Evolutionary conservation across 2,888 invertebrate species (phyloP).

Genomic region (Octonoba sinensis): DNA sequence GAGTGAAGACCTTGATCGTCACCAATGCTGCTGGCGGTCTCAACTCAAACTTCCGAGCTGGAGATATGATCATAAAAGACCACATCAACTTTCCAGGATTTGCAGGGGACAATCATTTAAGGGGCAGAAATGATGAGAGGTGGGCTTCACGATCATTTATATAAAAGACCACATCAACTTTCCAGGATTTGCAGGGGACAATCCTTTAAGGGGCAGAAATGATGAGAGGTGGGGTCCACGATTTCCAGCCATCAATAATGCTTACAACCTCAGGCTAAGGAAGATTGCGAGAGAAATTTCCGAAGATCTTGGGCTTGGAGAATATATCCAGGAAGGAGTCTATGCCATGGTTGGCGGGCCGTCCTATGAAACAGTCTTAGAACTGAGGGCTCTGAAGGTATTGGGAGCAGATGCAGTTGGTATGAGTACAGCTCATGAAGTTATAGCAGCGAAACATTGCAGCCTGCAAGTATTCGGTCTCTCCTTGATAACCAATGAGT

Average conservation of each 20-base stretch:
- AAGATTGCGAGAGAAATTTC: conserved; percentile 80
- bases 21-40: conserved; percentile 98
- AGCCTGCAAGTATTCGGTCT: conserved; percentile 91
- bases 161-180: conserved; percentile 97
- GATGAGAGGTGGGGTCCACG: conserved; percentile 95
- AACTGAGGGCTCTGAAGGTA: conserved; percentile 84
- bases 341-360: conserved; percentile 96
- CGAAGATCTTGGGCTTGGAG: conserved; percentile 79
- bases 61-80: conserved; percentile 97
- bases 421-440: conserved; percentile 83
- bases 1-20: conserved; percentile 88
- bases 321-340: conserved; percentile 87
- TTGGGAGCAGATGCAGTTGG: conserved; percentile 75
- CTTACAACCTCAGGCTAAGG: conserved; percentile 83
- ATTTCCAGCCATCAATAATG: conserved; percentile 92
- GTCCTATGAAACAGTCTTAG: conserved; percentile 94
- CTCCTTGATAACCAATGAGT: conserved; percentile 93
- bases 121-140: conserved; percentile 91
- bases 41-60: conserved; percentile 86
- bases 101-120: conserved; percentile 92
- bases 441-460: conserved; percentile 93
- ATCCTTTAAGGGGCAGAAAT: conserved; percentile 92
- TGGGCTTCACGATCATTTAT: no score
- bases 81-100: conserved; percentile 98
- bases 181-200: conserved; percentile 95